Evolutionary conservation across 2,797 vertebrate genomes (phyloP), one percentile per base, ranked within the genome.

Genomic region (Phrynocephalus guinanensis): DNA sequence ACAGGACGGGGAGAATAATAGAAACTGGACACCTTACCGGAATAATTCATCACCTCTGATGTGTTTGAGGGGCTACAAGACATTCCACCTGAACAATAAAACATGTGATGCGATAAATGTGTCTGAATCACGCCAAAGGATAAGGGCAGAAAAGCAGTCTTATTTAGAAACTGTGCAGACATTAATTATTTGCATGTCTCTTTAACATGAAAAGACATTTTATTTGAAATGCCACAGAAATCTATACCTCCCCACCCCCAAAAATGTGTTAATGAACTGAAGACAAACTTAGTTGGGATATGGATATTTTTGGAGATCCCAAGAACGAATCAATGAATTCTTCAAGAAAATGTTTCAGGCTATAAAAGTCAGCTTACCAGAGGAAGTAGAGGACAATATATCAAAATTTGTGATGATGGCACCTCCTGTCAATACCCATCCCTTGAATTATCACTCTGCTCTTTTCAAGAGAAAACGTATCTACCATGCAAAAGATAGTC

Each of bases 391-490:
- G 56, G 73, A 67, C 30, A 73, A 84, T 80, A 24, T 77, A 50
- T 81, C 82, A 78, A n/a, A 73, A 73, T 82, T 82, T 81, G 33
- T 33, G 33, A 24, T 48, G 52, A 84, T 88, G 28, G 63, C 86
- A 90, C 79, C 79, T 1, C 10, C 52, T 91, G n/a, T 79, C 18
- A 71, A 87, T 79, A 7, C 50, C 0, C 77, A 72, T 72, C 4
- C 44, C 91, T 84, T 83, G 13, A 91, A 20, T 8, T 83, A 83
- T 44, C 44, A 68, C 48, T 76, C 44, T 73, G n/a, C 70, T 85
- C 33, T 24, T 81, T 81, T 80, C 80, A 88, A 18, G 60, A 67
- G 38, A 56, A 60, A 76, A 70, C 60, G 20, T 78, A 83, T 38
- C 63, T 79, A 79, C 75, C 44, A 68, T 9, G 4, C 18, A 81